A percentile compares a stretch with the other conserved stretches of the same genome.
Conservation (phyloP, 2,113 vertebrate species). For the Drymodes brunneopygia region DNA sequence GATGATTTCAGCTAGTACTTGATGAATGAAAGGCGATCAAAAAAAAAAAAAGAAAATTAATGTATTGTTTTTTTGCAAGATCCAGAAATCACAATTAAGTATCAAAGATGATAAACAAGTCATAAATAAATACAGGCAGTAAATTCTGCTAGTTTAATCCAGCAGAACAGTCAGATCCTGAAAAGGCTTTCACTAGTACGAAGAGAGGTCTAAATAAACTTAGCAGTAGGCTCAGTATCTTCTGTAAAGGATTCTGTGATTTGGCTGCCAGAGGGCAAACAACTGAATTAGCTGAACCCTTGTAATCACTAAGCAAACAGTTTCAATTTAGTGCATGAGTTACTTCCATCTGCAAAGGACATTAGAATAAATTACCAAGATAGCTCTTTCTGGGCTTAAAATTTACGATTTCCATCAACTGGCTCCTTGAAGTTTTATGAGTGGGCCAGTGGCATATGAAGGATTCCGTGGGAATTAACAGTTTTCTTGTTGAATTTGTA, state of each 20-base stretch:
- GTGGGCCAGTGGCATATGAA: neutral
- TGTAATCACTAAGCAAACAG: neutral
- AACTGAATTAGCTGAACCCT: neutral
- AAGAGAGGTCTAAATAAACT: neutral
- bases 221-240: neutral
- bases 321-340: neutral
- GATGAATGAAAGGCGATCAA: neutral
- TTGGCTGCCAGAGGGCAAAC: neutral
- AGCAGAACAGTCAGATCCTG: neutral
- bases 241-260: neutral
- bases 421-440: neutral
- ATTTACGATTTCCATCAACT: neutral
- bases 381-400: neutral
- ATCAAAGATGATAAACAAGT: neutral
- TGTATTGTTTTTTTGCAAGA: neutral
- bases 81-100: neutral
- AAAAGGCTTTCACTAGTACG: neutral
- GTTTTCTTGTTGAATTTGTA: neutral
- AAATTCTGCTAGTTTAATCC: neutral
- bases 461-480: neutral
- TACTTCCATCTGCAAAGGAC: neutral
- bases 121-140: neutral
- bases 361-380: neutral
- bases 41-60: neutral
- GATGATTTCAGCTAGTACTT: neutral